Evolutionary conservation across 2,888 invertebrate genomes (phyloP), one percentile per base, ranked within the genome.

Genomic region (Archaeoteleia sp.): DNA sequence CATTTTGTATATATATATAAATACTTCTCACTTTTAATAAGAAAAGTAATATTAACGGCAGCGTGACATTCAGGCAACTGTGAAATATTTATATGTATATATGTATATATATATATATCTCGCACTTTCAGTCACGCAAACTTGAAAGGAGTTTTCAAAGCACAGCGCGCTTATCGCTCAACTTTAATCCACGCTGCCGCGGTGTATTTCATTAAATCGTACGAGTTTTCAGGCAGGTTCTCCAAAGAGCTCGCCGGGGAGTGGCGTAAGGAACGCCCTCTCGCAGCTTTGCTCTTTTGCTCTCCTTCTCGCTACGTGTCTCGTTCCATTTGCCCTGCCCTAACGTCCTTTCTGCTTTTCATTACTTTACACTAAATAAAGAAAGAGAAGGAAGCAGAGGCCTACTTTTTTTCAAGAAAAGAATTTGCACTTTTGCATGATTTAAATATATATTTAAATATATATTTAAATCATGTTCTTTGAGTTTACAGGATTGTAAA

Each of bases 181-280:
- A 9, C n/a, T 29, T 29, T 29, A 29, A 29, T n/a, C 29, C 29
- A 9, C n/a, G 29, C 29, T 9, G 29, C 14, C 12, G 9, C 43
- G 32, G 66, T 46, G 48, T 40, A 42, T 45, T 65, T 42, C 17
- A 48, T 42, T n/a, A 42, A 65, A 60, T 37, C 23, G 39, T 53
- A 54, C 53, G 66, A 60, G 43, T 54, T 60, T 48, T 43, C 54
- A 49, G 49, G 48, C 45, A 35, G 43, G 15, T 25, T 45, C 53
- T 70, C 70, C 66, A 70, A 43, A 70, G 70, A 67, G 72, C 70
- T 70, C 73, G 69, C 72, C 68, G 78, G 82, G 82, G 82, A 82
- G 81, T 82, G 82, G 82, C 82, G 72, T 76, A 53, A 78, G 79
- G 77, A 78, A 81, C 82, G 82, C 82, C 82, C 76, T 74, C 75